phyloP scores from a whole-genome alignment of 2,797 vertebrate genomes.

The Xiphorhynchus erythropygius region DNA sequence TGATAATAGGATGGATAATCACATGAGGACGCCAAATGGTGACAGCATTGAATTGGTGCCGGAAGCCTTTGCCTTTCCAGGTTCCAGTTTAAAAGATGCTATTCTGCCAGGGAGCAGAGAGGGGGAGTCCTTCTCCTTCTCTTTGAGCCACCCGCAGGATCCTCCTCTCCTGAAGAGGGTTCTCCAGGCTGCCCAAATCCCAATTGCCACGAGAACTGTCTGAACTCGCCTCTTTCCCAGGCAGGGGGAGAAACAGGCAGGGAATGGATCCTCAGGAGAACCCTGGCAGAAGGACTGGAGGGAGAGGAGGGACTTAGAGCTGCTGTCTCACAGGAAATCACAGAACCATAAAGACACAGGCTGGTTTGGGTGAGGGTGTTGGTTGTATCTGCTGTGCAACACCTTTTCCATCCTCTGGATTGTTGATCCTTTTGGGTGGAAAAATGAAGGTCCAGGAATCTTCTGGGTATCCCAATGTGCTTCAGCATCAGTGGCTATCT shows the following conservation, averaged over 20 bases:
- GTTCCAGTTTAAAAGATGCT: background rate
- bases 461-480: background rate
- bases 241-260: background rate
- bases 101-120: slow-evolving; percentile 11
- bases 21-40: background rate
- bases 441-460: background rate
- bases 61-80: background rate
- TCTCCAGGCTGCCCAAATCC: background rate
- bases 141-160: background rate
- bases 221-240: background rate
- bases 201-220: fast-evolving
- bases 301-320: background rate
- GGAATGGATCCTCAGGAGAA: background rate
- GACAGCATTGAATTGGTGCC: background rate
- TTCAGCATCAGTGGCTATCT: fast-evolving
- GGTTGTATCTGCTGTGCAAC: background rate
- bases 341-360: background rate
- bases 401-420: fast-evolving
- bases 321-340: background rate
- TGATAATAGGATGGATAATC: no score
- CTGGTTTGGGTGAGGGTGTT: background rate
- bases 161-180: background rate
- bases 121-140: slow-evolving; percentile 49
- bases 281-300: background rate
- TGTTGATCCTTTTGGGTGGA: background rate